These are phyloP conservation scores for Caenorhabditis sp. DNA, from an alignment of 2,888 invertebrate species.

Conservation along the genomic window DNA sequence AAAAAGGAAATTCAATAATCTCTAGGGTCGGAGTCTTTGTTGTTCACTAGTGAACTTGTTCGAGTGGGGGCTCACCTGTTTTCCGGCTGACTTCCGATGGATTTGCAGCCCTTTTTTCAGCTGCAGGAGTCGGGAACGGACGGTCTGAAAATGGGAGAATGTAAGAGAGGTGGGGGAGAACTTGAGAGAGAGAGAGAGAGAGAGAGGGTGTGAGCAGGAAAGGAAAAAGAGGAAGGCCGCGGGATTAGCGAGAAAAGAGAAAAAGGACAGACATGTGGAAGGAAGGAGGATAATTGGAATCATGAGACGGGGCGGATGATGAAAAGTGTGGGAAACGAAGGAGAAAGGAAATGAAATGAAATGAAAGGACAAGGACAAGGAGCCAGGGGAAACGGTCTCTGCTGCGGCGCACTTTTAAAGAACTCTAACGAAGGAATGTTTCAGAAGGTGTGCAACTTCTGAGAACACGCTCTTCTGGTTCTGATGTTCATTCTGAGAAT, in stretches of 20 bases:
- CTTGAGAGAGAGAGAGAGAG: background rate
- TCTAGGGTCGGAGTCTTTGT: background rate
- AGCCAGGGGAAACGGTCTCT: background rate
- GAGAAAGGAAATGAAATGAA: background rate
- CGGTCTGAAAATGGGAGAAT: background rate
- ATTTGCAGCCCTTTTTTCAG: constrained; percentile 1
- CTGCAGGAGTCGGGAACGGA: background rate
- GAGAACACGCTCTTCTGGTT: background rate
- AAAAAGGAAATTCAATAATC: background rate
- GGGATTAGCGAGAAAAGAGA: constrained; percentile 32
- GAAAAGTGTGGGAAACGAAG: constrained; percentile 6
- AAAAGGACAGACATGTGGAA: constrained; percentile 22
- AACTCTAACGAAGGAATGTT: background rate
- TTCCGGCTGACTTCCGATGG: background rate
- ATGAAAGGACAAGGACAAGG: background rate
- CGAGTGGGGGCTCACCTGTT: constrained; percentile 19
- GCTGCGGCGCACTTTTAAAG: background rate
- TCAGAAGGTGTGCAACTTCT: background rate
- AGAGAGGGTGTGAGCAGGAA: no score
- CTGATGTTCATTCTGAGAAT: no score
- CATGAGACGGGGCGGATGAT: constrained; percentile 21
- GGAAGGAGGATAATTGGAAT: constrained; percentile 19
- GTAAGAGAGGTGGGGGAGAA: background rate
- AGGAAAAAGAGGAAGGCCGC: background rate
- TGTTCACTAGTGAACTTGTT: no score